These are phyloP conservation scores for Scolopax bukidnonensis DNA, from an alignment of 2,797 vertebrate genomes.

Conservation along the genomic window DNA sequence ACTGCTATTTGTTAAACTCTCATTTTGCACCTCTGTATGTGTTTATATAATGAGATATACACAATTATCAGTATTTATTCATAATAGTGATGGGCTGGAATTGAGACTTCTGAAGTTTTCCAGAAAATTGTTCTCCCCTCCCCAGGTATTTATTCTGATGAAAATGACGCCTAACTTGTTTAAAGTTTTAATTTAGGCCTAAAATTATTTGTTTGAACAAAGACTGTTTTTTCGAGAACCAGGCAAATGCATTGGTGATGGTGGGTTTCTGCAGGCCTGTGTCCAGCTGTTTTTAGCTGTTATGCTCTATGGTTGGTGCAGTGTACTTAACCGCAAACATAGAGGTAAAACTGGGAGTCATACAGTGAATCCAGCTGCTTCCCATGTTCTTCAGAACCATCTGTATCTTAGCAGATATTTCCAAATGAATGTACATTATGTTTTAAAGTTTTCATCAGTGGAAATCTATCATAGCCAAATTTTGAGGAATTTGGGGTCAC, in stretches of 20 bases:
- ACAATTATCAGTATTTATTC: neutral
- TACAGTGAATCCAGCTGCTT: neutral
- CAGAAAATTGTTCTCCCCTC: neutral
- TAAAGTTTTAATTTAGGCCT: neutral
- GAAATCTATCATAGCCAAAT: neutral
- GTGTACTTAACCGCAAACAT: neutral
- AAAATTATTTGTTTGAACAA: neutral
- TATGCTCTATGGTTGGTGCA: fast-evolving
- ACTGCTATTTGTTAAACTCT: neutral
- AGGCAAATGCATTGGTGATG: neutral
- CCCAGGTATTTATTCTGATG: neutral
- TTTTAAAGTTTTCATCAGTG: neutral
- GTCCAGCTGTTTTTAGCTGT: neutral
- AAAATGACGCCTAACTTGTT: neutral
- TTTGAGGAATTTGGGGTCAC: neutral
- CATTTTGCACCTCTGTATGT: neutral
- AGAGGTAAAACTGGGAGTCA: neutral
- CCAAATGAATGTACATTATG: neutral
- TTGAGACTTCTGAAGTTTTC: neutral
- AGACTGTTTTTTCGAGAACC: neutral
- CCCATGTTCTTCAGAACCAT: neutral
- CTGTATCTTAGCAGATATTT: neutral
- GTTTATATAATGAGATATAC: neutral
- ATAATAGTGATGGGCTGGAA: neutral
- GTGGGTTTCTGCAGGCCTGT: neutral